Percentiles rank a stretch among this genome's conserved stretches.
phyloP scores from a whole-genome alignment of 1,140 invertebrate species.

The Tetranychus urticae region DNA sequence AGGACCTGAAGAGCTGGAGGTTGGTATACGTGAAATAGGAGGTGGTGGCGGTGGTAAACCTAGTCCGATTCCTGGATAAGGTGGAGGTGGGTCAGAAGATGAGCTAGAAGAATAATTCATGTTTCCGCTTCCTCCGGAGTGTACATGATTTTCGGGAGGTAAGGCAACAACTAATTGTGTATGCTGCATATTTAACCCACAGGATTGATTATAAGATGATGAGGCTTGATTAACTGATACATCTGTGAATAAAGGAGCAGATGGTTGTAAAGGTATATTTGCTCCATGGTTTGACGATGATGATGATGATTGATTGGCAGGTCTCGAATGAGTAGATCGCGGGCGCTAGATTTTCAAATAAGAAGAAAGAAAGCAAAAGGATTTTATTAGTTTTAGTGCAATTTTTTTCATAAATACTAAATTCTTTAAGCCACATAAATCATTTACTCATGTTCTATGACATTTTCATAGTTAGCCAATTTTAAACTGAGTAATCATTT shows the following conservation, averaged over 20 bases:
- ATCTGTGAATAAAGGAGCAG: slow-evolving; percentile 1
- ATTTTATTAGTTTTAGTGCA: not conserved
- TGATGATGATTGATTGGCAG: not conserved
- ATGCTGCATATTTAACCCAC: not conserved
- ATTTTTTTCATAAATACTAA: too few relatives aligned
- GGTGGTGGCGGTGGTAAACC: slow-evolving; percentile 7
- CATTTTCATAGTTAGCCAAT: too few relatives aligned
- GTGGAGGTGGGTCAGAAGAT: slow-evolving; percentile 16
- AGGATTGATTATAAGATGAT: not conserved
- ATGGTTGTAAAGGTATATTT: slow-evolving; percentile 3
- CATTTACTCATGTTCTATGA: too few relatives aligned
- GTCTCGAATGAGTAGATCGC: slow-evolving; percentile 1
- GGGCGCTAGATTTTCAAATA: not conserved
- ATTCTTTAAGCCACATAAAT: too few relatives aligned
- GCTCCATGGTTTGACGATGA: not conserved
- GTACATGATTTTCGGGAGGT: slow-evolving; percentile 2
- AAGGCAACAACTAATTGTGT: slow-evolving; percentile 3
- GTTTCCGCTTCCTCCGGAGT: too few relatives aligned
- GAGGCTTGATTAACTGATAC: not conserved
- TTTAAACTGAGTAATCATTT: too few relatives aligned
- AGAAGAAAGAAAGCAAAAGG: not conserved
- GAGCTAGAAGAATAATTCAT: not conserved
- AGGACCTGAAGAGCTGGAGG: slow-evolving; percentile 22
- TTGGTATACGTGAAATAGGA: slow-evolving; percentile 6
- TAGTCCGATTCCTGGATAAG: slow-evolving; percentile 12